A percentile compares a stretch with the other conserved stretches of the same genome.
These are phyloP conservation scores for Notarius lentiginosus DNA, from an alignment of 2,113 vertebrate genomes.

Conservation along the genomic window DNA sequence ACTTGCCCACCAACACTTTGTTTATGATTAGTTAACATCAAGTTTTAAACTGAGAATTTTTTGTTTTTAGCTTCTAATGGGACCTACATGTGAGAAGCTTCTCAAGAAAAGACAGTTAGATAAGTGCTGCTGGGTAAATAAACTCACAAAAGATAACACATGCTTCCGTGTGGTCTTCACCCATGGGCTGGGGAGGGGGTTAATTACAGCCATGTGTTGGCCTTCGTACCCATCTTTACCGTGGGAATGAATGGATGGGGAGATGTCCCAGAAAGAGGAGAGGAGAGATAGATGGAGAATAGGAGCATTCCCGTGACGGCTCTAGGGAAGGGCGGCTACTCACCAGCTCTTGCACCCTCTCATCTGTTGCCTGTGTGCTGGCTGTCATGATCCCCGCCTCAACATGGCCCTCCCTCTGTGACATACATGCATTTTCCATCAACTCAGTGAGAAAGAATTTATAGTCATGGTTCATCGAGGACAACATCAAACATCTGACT, in stretches of 20 bases:
- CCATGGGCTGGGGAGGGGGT: constrained; percentile 38
- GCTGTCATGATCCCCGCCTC: constrained; percentile 87
- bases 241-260: constrained; percentile 63
- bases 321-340: constrained; percentile 67
- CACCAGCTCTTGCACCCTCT: constrained; percentile 71
- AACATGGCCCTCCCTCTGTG: constrained; percentile 87
- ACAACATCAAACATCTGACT: constrained; percentile 9
- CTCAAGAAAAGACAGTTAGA: constrained; percentile 50
- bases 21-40: not conserved
- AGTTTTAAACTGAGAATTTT: not conserved
- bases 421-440: constrained; percentile 44
- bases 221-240: constrained; percentile 51
- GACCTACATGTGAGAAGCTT: constrained; percentile 41
- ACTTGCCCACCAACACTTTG: constrained; percentile 14
- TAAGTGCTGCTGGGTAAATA: constrained; percentile 66
- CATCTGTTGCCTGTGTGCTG: constrained; percentile 75
- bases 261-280: constrained; percentile 52
- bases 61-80: constrained; percentile 16
- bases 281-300: constrained; percentile 60
- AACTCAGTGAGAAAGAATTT: constrained; percentile 43
- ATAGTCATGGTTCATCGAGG: constrained; percentile 35
- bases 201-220: constrained; percentile 70
- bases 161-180: constrained; percentile 69
- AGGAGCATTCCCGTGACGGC: constrained; percentile 51
- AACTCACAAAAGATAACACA: constrained; percentile 59